phyloP scores from a whole-genome alignment of 1,140 invertebrate genomes.

The Himalopsyche phryganea region DNA sequence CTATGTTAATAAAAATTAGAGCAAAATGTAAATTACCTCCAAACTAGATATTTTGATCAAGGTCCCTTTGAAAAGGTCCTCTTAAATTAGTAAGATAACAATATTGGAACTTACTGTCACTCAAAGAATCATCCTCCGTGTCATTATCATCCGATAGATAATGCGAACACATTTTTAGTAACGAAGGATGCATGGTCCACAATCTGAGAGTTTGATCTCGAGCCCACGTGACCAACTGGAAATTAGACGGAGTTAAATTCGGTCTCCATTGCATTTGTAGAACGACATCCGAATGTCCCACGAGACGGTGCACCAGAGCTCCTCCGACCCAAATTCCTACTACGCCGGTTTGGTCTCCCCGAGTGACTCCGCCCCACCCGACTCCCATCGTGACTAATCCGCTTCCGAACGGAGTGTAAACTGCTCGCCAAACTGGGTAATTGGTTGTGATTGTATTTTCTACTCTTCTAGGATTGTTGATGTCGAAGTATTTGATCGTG shows the following conservation, averaged over 20 bases:
- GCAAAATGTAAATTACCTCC: no score
- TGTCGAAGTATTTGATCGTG: slow-evolving; percentile 93
- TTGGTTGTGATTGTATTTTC: slow-evolving; percentile 80
- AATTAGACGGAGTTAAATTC: slow-evolving; percentile 62
- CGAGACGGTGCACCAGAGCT: slow-evolving; percentile 58
- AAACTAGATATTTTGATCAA: no score
- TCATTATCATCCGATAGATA: slow-evolving; percentile 52
- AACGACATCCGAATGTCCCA: slow-evolving; percentile 90
- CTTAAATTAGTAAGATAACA: no score
- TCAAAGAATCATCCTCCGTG: slow-evolving; percentile 46
- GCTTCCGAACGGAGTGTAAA: slow-evolving; percentile 90
- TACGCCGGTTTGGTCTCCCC: slow-evolving; percentile 50
- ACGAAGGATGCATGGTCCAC: slow-evolving; percentile 81
- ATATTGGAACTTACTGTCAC: slow-evolving; percentile 43
- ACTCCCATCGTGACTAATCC: slow-evolving; percentile 81
- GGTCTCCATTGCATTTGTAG: slow-evolving; percentile 91
- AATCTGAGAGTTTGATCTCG: slow-evolving; percentile 88
- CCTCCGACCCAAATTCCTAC: slow-evolving; percentile 51
- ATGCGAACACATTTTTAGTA: slow-evolving; percentile 70
- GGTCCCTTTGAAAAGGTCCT: no score
- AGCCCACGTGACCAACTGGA: slow-evolving; percentile 93
- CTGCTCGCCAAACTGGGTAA: slow-evolving; percentile 90
- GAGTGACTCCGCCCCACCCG: slow-evolving; percentile 49
- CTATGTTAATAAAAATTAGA: no score
- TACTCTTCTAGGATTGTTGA: slow-evolving; percentile 74